phyloP scores from a whole-genome alignment of 2,797 vertebrate species.

The Crax fasciolata region DNA sequence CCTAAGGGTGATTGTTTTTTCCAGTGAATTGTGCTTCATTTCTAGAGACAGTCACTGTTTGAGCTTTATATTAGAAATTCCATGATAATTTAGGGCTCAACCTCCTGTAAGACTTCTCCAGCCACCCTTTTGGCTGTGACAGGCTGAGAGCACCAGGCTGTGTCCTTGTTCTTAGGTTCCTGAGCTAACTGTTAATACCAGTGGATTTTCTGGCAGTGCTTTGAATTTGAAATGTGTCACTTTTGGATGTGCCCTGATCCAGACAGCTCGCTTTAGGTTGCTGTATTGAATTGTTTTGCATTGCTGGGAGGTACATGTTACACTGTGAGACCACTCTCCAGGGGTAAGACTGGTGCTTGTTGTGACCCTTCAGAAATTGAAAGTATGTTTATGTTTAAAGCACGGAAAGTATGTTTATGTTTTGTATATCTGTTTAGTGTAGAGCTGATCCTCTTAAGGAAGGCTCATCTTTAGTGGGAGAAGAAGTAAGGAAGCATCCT shows the following conservation, averaged over 20 bases:
- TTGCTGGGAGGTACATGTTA: not conserved
- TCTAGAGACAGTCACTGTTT: not conserved
- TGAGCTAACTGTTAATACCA: not conserved
- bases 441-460: not conserved
- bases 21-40: not conserved
- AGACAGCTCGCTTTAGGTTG: not conserved
- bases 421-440: not conserved
- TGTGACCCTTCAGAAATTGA: not conserved
- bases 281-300: not conserved
- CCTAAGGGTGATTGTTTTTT: not conserved
- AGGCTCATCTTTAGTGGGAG: not conserved
- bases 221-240: not conserved
- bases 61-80: not conserved
- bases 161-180: not conserved
- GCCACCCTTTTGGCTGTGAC: not conserved
- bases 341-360: not conserved
- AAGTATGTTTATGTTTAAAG: too few relatives aligned
- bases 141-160: not conserved
- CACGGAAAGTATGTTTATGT: not conserved
- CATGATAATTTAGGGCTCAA: not conserved
- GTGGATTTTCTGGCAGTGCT: not conserved
- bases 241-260: not conserved
- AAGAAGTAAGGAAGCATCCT: not conserved
- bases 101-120: not conserved
- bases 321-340: rapidly evolving